Evolutionary conservation across 2,888 invertebrate genomes (phyloP), one percentile per base, ranked within the genome.

Genomic region (Eustalomyia histrio): DNA sequence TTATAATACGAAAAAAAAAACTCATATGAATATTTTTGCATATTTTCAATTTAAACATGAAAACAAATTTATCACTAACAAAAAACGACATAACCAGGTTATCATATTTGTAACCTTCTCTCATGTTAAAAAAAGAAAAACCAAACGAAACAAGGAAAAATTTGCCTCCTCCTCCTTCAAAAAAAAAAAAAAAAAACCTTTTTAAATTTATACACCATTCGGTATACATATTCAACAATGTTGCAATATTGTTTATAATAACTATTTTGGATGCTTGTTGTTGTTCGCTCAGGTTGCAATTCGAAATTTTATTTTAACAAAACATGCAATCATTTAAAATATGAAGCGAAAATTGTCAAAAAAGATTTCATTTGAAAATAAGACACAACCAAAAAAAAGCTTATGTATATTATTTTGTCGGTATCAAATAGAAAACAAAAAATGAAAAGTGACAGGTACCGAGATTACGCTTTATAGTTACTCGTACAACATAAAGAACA

Each of bases 1-100:
- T n/a, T 14, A n/a, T 12, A 24, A 24, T n/a, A 21, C 24, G n/a
- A 21, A 57, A 39, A 39, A 39, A 39, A 39, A 39, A 61, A 58
- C 74, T 79, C 53, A 43, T 69, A 58, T 68, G 69, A 69, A 79
- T 79, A 73, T 64, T 74, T 79, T 75, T 75, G 71, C 71, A 80
- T 75, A 71, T 75, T 71, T 80, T 60, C 79, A 75, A 80, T 75
- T 75, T 71, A 75, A 80, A 71, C 69, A 69, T 71, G 74, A 79
- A 79, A 79, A 65, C 61, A 75, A 80, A 80, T 80, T 65, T 80
- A 80, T 80, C 74, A 69, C 79, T 55, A 79, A 75, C 79, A 64
- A 75, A 74, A 29, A 71, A 69, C 74, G 79, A 79, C 74, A 79
- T 79, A 75, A 79, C 68, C 74, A 71, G 74, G 68, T 79, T 79